Evolutionary conservation across 2,113 vertebrate genomes (phyloP).

Genomic region (Haemorhous mexicanus): DNA sequence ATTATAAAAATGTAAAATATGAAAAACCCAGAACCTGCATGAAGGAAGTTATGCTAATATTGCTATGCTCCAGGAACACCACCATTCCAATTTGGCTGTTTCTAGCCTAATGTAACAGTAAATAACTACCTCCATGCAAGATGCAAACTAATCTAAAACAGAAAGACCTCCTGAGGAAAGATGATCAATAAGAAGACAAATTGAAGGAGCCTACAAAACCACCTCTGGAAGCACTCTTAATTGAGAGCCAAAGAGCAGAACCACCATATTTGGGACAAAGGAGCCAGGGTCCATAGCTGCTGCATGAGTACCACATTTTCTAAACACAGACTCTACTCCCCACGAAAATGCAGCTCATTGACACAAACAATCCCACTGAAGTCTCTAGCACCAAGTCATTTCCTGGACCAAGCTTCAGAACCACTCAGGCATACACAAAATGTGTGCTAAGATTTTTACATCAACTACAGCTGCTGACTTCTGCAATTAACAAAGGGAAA

Average conservation of each 20-base stretch:
- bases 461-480: neutral
- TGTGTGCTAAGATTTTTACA: accelerated
- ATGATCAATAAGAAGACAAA: neutral
- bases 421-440: neutral
- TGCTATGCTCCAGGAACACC: neutral
- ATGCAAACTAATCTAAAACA: neutral
- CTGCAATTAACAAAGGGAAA: neutral
- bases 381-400: neutral
- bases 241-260: neutral
- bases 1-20: neutral
- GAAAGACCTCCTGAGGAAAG: neutral
- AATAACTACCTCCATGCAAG: neutral
- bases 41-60: neutral
- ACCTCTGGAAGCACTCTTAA: neutral
- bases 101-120: neutral
- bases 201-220: neutral
- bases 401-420: neutral
- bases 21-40: neutral
- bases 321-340: neutral
- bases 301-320: neutral
- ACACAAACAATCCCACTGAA: neutral
- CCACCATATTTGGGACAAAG: neutral
- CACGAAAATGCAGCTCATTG: neutral
- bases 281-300: neutral
- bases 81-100: neutral